phyloP scores from a whole-genome alignment of 2,888 invertebrate genomes.

The Oscheius myriophilus region DNA sequence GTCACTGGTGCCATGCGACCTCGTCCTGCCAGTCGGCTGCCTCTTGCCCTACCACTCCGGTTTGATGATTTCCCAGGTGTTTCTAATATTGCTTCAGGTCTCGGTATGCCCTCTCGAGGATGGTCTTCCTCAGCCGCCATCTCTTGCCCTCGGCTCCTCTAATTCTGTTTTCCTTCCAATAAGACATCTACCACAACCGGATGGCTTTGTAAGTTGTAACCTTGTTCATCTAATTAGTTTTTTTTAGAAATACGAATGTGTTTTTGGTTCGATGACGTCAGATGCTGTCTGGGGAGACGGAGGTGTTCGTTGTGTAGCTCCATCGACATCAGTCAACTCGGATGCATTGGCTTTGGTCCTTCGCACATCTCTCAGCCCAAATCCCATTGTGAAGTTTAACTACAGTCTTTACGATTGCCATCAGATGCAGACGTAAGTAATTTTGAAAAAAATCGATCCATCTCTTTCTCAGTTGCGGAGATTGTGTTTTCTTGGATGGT shows the following conservation, averaged over 20 bases:
- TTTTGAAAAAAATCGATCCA: neutral
- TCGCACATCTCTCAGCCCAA: constrained; percentile 40
- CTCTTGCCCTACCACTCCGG: constrained; percentile 6
- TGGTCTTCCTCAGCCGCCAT: constrained; percentile 41
- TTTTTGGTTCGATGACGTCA: constrained; percentile 46
- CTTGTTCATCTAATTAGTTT: no score
- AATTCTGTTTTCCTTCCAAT: constrained; percentile 38
- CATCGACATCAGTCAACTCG: constrained; percentile 16
- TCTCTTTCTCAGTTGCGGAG: constrained; percentile 8
- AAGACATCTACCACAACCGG: constrained; percentile 45
- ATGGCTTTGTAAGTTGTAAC: constrained; percentile 47
- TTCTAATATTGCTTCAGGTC: neutral
- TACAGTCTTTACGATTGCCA: constrained; percentile 69
- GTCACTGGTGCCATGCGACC: constrained; percentile 73
- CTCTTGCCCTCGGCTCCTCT: constrained; percentile 34
- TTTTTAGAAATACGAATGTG: constrained; percentile 54
- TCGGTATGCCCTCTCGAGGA: constrained; percentile 41
- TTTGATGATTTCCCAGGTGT: no score
- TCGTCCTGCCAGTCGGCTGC: constrained; percentile 9
- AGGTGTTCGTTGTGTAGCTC: constrained; percentile 55
- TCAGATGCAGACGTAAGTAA: constrained; percentile 67
- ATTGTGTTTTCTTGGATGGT: constrained; percentile 7
- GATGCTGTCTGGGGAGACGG: constrained; percentile 49
- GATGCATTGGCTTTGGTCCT: constrained; percentile 26
- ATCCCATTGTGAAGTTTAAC: constrained; percentile 55